A percentile compares a stretch with the other conserved stretches of the same genome.
Evolutionary conservation across 1,140 invertebrate genomes (phyloP).

Genomic region (Magallana ariakensis): DNA sequence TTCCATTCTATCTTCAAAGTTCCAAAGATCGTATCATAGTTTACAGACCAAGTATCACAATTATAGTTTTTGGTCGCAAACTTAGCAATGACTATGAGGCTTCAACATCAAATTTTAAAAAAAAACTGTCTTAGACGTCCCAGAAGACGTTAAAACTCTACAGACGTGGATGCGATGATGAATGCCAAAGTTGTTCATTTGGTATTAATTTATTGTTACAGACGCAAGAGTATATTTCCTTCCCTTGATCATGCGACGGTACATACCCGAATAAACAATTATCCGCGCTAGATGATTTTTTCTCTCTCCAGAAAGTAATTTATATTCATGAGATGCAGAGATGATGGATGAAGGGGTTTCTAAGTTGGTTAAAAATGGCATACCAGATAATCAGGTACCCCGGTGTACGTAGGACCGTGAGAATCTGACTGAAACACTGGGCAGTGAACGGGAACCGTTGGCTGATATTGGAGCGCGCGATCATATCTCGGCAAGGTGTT

Average conservation of each 20-base stretch:
- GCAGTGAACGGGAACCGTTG: neutral
- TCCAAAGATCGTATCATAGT: no score
- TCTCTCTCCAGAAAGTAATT: slow-evolving; percentile 15
- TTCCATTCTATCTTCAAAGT: no score
- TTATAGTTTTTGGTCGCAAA: no score
- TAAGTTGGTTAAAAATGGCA: slow-evolving; percentile 25
- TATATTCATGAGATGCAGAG: slow-evolving; percentile 31
- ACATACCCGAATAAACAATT: slow-evolving; percentile 36
- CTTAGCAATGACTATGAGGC: no score
- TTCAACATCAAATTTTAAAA: neutral
- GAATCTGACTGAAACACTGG: slow-evolving; percentile 2
- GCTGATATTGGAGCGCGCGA: slow-evolving; percentile 3
- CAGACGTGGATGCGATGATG: neutral
- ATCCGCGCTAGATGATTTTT: neutral
- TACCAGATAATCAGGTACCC: slow-evolving; percentile 25
- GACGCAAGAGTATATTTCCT: slow-evolving; percentile 2
- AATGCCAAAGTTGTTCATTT: slow-evolving; percentile 19
- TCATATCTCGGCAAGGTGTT: neutral
- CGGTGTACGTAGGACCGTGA: slow-evolving; percentile 13
- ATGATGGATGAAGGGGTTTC: slow-evolving; percentile 29
- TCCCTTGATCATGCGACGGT: neutral
- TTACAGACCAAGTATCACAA: no score
- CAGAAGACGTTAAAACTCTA: neutral
- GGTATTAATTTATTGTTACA: slow-evolving; percentile 28
- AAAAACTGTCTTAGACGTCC: neutral